Base-by-base conservation (phyloP, 2,888 invertebrate genomes). In the Acanthopleura granulata region DNA sequence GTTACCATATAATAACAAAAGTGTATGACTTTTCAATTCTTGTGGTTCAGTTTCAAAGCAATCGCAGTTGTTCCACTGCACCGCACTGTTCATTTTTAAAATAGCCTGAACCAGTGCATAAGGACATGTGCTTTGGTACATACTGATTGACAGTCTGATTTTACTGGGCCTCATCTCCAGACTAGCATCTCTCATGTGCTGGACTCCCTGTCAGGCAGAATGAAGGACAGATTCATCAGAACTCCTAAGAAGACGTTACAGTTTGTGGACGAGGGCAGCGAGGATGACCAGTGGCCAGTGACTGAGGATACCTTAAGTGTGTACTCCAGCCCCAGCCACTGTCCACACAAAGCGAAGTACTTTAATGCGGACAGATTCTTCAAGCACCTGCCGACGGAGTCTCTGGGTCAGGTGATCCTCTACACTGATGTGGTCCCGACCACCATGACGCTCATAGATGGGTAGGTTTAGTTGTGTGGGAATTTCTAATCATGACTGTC, bases 391-490 rank as follows among this genome's bases (percentile, higher is more conserved):
- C 92, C 93, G 78, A 94, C 96, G 0, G 92, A 92, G 74, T 90
- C 93, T 51, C 90, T 97, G 74, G 97, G 97, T 4, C 94, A 96
- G 25, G 91, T 96, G 74, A 94, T 97, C 16, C 93, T 97, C 79
- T 97, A 96, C 91, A 92, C 94, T 1, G 96, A 96, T 82, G 92
- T 95, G 74, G 90, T 97, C 84, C 92, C 94, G 62, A 94, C 95
- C 61, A 95, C 97, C 0, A 94, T 95, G 93, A 90, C 93, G 78
- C 91, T 96, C 72, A 91, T 95, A 61, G 92, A 92, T 69, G 84
- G 88, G 89, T 85, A 87, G 85, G 78, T 88, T 40, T 6, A 40
- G 40, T 40, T 40, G n/a, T n/a, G n/a, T n/a, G n/a, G n/a, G n/a
- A n/a, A n/a, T n/a, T n/a, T n/a, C n/a, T n/a, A n/a, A n/a, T n/a